A percentile compares a stretch with the other conserved stretches of the same genome.
phyloP scores from a whole-genome alignment of 1,140 invertebrate genomes.

The Ceratina japonica region DNA sequence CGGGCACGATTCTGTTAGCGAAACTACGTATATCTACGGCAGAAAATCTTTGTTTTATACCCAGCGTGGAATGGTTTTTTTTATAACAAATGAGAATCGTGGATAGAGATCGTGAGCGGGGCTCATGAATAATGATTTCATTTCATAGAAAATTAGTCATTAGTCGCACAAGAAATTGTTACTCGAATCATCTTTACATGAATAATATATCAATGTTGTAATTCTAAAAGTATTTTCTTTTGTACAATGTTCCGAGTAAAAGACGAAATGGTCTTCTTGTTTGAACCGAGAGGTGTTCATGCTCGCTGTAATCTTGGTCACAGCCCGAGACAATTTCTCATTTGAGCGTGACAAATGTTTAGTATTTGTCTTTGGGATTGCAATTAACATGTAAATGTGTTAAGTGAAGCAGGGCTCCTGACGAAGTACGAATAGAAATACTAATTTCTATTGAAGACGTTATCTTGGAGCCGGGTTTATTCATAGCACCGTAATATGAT shows the following conservation, averaged over 20 bases:
- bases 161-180: no score
- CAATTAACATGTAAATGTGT: background rate
- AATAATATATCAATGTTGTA: no score
- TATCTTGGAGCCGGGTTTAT: background rate
- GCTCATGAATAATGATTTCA: no score
- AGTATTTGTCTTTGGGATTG: background rate
- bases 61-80: no score
- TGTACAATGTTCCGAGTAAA: no score
- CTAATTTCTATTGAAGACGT: background rate
- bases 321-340: background rate
- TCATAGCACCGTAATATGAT: background rate
- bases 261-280: no score
- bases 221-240: no score
- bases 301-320: background rate
- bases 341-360: background rate
- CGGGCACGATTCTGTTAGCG: background rate
- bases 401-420: background rate
- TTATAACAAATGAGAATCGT: no score
- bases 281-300: background rate
- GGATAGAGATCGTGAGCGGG: no score
- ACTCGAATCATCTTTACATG: no score
- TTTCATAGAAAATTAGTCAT: no score
- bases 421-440: background rate
- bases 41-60: no score
- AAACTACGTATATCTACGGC: slow-evolving; percentile 18